Evolutionary conservation across 2,888 invertebrate species (phyloP).

Genomic region (Endotricha flammealis): DNA sequence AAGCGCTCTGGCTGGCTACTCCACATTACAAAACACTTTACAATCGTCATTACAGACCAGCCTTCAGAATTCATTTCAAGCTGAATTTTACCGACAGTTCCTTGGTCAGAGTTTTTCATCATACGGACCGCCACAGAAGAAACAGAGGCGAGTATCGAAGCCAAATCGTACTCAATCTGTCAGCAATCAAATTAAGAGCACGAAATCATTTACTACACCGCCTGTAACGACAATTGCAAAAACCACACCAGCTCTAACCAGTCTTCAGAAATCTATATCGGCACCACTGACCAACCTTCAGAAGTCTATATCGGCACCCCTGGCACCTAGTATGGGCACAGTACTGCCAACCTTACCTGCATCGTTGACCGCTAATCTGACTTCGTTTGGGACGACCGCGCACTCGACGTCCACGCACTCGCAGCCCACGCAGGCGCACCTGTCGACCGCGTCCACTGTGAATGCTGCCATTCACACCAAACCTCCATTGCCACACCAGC

Average conservation of each 20-base stretch:
- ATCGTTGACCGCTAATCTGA: conserved; percentile 52
- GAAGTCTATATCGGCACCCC: conserved; percentile 38
- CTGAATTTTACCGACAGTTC: conserved; percentile 64
- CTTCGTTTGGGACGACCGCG: conserved; percentile 31
- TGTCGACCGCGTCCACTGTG: conserved; percentile 43
- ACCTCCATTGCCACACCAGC: conserved; percentile 58
- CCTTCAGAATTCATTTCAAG: conserved; percentile 57
- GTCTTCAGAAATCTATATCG: conserved; percentile 11
- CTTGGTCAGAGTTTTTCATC: conserved; percentile 51
- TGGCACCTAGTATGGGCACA: conserved; percentile 61
- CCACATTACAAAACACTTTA: conserved; percentile 46
- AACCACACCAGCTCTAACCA: conserved; percentile 24
- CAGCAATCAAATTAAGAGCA: conserved; percentile 29
- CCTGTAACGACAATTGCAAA: conserved; percentile 30
- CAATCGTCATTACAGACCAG: conserved; percentile 50
- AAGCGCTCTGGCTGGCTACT: conserved; percentile 52
- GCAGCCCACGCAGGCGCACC: conserved; percentile 52
- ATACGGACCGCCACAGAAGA: conserved; percentile 53
- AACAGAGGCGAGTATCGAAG: conserved; percentile 61
- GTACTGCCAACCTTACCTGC: conserved; percentile 56
- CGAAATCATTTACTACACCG: conserved; percentile 34
- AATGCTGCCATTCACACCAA: conserved; percentile 50
- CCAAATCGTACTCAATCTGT: conserved; percentile 18
- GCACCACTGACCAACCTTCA: conserved; percentile 34
- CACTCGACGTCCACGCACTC: conserved; percentile 25